Evolutionary conservation across 2,113 vertebrate species (phyloP), one percentile per base, ranked within the genome.

Genomic region (Cacatua alba): DNA sequence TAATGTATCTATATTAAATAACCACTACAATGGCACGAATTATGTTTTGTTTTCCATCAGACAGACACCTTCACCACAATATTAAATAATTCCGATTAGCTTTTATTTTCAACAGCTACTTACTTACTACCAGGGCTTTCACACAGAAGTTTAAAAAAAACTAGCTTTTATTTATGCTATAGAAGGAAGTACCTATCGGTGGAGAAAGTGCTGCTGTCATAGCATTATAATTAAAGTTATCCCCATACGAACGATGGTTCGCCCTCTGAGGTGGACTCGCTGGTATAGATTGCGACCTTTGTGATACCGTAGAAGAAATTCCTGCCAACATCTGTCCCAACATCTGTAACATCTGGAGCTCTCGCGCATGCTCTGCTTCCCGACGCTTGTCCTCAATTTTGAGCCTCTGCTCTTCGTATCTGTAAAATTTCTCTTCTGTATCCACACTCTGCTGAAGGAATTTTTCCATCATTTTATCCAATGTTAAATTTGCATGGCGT

Each of bases 331-430:
- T 99, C 98, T 99, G 99, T 59, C 98, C 99, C 81, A 99, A 97
- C 98, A 99, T 99, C 95, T 99, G 99, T 35, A 99, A 97, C 99
- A 99, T 99, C 92, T 99, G 98, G 83, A 99, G 97, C 97, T 99
- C 99, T 62, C 98, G 97, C 41, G 98, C 77, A 82, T 99, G 99
- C 82, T 99, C 99, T 0, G 98, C 98, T 88, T 99, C 98, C 37
- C 98, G 97, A 24, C 98, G 98, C 23, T 97, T 98, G 92, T 99
- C 99, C 94, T 99, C 99, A 3, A 98, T 98, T 93, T 98, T 98
- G 92, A 99, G 94, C 51, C 98, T 98, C 96, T 99, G 98, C 93
- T 99, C 98, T 97, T 99, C 99, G 1, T 98, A 97, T 60, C 98
- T 98, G 93, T 99, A 99, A 95, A 99, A 99, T 74, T 97, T 98